Percentiles rank a stretch among this genome's conserved stretches.
Conservation (phyloP, 2,888 invertebrate genomes). For the Mesorhabditis spiculigera region DNA sequence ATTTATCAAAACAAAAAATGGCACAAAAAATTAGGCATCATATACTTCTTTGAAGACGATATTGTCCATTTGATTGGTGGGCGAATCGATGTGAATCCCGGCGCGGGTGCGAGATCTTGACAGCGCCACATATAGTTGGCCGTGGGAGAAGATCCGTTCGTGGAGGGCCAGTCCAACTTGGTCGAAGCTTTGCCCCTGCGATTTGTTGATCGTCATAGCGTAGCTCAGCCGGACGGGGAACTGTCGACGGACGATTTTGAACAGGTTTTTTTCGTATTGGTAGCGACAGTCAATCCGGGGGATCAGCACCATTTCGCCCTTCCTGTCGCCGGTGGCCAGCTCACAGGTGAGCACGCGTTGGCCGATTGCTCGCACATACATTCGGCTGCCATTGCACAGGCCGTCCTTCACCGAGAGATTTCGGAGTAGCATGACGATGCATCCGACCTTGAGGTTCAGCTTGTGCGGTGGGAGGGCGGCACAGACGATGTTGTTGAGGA, state of each 20-base stretch:
- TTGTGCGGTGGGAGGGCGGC: constrained; percentile 15
- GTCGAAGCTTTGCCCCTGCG: no score
- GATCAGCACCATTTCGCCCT: no score
- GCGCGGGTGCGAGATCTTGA: not conserved
- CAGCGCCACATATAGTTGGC: constrained; percentile 9
- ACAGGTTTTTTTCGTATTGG: no score
- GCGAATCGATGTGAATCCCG: not conserved
- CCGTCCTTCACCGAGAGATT: constrained; percentile 13
- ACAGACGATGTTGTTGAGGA: constrained; percentile 11
- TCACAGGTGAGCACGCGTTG: no score
- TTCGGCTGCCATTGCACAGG: constrained; percentile 8
- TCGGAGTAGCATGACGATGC: constrained; percentile 9
- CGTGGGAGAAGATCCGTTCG: not conserved
- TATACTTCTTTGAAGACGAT: constrained; percentile 8
- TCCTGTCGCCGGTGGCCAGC: no score
- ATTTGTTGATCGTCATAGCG: no score
- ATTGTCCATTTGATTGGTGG: not conserved
- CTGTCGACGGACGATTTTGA: no score
- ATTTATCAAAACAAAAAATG: no score
- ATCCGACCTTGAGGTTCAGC: constrained; percentile 7
- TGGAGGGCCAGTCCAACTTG: no score
- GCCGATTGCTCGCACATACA: not conserved
- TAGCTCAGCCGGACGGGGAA: no score
- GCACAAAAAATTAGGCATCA: no score
- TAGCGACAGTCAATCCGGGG: no score